Base-by-base conservation (phyloP, 2,797 vertebrate species). In the Aeoliscus strigatus region DNA sequence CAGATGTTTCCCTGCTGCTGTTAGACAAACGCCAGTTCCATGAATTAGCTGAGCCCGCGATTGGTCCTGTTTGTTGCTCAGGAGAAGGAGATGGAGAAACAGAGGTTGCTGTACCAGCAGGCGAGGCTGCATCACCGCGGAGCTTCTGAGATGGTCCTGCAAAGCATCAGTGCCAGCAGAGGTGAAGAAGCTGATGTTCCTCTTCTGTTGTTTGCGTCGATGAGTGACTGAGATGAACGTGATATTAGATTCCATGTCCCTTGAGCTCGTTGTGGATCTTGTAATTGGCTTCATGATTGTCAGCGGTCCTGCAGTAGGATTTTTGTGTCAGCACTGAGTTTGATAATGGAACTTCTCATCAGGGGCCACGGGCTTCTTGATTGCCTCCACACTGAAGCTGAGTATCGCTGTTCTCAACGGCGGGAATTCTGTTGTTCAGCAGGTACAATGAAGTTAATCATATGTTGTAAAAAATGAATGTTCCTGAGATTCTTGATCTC, bases 71-170 rank as follows among this genome's bases (percentile, higher is more conserved):
- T 11, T 63, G 21, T 12, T 45, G 8, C 7, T 28, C 75, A 98
- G 95, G 94, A 96, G 81, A 98, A 98, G 52, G 94, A 98, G 83
- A 91, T 96, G 88, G 92, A 94, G 70, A 98, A 97, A 55, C 95
- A 97, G 76, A 94, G 90, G 72, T 82, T 97, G 55, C 80, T 94
- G 1, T 96, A 94, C 81, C 94, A 96, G 52, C 95, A 98, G 86
- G 91, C 92, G 71, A 86, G 93, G 62, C 77, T 98, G 25, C 93
- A 97, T 14, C 82, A 87, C 27, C 91, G 91, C 0, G 93, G 93
- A 15, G 93, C 93, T 18, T 90, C 95, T 1, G 93, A 97, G 74
- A 96, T 98, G 95, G 91, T 97, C 17, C 79, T 97, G 5, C 93
- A 95, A 76, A 93, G 86, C 2, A 89, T 98, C 75, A 94, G 94